Base-by-base conservation (phyloP, 2,113 vertebrate species). In the Tyto alba region DNA sequence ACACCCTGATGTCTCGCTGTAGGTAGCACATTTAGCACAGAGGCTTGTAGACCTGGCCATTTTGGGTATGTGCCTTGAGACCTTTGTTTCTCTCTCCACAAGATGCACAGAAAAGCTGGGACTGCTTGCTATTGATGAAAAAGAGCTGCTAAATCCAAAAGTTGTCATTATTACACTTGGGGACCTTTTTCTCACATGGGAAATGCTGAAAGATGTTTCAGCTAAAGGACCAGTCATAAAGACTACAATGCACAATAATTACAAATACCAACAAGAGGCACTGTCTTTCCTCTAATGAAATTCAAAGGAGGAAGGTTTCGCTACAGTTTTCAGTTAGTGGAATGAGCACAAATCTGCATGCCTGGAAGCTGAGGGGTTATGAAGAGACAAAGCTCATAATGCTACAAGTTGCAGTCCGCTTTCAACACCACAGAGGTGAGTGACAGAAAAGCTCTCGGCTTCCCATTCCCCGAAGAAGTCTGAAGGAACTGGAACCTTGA, bases 1-100 rank as follows among this genome's bases (percentile, higher is more conserved):
- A 25, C 32, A 15, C 34, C 41, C 3, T 0, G 2, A 15, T 2
- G 38, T 7, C 2, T 11, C 1, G 21, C 57, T 32, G 74, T 5
- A 16, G 19, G 41, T 5, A 10, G 16, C 0, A 8, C 1, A 0
- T 0, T 40, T 7, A n/a, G 23, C 2, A 8, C 34, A 9, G 55
- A 7, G n/a, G 18, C 45, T 20, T 0, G 0, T 3, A 36, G 14
- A 17, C 4, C 40, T 0, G 18, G 38, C 43, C 30, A 0, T 9
- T 67, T 2, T 6, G 22, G 40, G 19, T 13, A 47, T 1, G 0
- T 1, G 21, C 64, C 55, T 53, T 0, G 7, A 71, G 36, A 79
- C 14, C 55, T 89, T 76, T 38, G 57, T n/a, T 82, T 48, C 41
- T 17, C 5, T 1, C 56, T 36, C 66, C 45, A 45, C 16, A 16